phyloP scores from a whole-genome alignment of 2,888 invertebrate species.

The Himalopsyche kuldschensis region DNA sequence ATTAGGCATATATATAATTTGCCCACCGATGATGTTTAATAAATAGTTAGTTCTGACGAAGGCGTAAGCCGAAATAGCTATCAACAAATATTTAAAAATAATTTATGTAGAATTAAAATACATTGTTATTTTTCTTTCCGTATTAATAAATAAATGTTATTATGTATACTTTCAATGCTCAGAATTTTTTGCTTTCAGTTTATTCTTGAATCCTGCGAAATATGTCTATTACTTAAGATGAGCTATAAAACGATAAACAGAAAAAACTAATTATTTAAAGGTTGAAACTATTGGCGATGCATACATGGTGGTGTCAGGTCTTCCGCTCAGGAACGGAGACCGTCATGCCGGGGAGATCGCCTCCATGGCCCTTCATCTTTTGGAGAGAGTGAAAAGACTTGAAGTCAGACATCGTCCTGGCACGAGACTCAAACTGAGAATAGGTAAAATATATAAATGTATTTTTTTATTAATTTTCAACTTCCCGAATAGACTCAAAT shows the following conservation, averaged over 20 bases:
- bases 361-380: slow-evolving; percentile 73
- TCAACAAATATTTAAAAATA: too few species aligned
- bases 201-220: background rate
- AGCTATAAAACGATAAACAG: too few species aligned
- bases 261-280: slow-evolving; percentile 46
- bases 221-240: background rate
- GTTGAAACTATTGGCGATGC: slow-evolving; percentile 85
- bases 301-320: slow-evolving; percentile 79
- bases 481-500: too few species aligned
- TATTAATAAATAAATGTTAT: too few species aligned
- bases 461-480: background rate
- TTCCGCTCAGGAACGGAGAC: slow-evolving; percentile 73
- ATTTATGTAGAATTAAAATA: too few species aligned
- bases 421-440: slow-evolving; percentile 69
- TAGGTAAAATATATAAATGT: slow-evolving; percentile 54
- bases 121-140: too few species aligned
- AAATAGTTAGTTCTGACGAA: too few species aligned
- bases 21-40: too few species aligned
- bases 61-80: too few species aligned
- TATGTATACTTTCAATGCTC: too few species aligned
- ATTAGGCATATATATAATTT: too few species aligned
- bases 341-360: slow-evolving; percentile 80
- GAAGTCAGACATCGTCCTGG: slow-evolving; percentile 69
- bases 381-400: slow-evolving; percentile 71
- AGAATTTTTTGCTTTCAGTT: too few species aligned